These are phyloP conservation scores for Lapara coniferarum DNA, from an alignment of 2,888 invertebrate species.

Conservation along the genomic window DNA sequence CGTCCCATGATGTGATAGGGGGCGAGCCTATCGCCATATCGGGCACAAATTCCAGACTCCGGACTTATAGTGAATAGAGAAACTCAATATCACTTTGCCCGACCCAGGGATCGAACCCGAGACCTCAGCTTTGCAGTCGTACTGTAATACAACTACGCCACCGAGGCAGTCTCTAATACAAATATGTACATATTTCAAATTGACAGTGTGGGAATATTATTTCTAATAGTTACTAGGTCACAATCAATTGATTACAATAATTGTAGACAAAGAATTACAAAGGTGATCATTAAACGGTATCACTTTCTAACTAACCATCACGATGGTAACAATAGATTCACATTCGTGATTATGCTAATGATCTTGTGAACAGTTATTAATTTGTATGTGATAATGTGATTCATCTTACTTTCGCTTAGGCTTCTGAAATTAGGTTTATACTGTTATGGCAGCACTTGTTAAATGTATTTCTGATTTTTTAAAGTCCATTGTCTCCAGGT, in stretches of 20 bases:
- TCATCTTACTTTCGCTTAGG: background rate
- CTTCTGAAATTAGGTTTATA: background rate
- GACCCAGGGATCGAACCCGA: no score
- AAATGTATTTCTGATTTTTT: no score
- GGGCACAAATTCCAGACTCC: no score
- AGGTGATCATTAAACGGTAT: slow-evolving; percentile 5
- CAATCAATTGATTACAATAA: background rate
- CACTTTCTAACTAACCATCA: slow-evolving; percentile 20
- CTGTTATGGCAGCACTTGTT: no score
- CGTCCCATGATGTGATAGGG: no score
- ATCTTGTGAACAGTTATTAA: slow-evolving; percentile 6
- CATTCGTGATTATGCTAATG: slow-evolving; percentile 21
- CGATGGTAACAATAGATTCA: slow-evolving; percentile 10
- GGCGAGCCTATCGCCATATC: no score
- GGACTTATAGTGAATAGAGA: no score
- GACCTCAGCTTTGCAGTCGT: no score
- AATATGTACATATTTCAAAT: background rate
- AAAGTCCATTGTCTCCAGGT: no score
- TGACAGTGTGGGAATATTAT: slow-evolving; percentile 2
- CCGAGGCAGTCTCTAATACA: no score
- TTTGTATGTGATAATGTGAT: background rate
- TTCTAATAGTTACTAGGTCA: background rate
- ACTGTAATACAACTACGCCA: no score
- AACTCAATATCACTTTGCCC: no score
- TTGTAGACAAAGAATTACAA: background rate